These are phyloP conservation scores for Anniella stebbinsi DNA, from an alignment of 2,797 vertebrate species.

Conservation along the genomic window DNA sequence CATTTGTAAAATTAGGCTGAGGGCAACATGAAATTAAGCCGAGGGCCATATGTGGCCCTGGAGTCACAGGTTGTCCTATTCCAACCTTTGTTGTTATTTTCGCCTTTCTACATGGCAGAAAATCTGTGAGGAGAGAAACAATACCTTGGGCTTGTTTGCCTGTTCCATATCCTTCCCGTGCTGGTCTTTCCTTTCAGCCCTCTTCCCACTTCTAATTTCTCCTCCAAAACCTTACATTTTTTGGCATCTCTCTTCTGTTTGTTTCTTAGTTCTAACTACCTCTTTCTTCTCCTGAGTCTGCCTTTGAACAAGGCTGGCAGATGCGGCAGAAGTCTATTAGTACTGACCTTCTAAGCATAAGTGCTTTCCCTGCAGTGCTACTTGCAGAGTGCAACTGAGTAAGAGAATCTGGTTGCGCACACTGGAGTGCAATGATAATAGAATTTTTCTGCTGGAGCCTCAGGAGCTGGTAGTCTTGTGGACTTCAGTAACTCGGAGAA, in stretches of 20 bases:
- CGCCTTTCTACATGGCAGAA: background rate
- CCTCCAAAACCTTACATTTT: background rate
- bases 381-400: constrained; percentile 19
- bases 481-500: constrained; percentile 5
- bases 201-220: background rate
- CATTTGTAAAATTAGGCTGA: no score
- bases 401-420: constrained; percentile 26
- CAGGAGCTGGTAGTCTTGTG: constrained; percentile 18
- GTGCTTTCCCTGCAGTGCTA: constrained; percentile 27
- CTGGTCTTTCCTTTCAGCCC: background rate
- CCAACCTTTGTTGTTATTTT: background rate
- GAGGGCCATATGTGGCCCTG: no score
- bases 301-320: constrained; percentile 17
- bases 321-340: constrained; percentile 34
- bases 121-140: background rate
- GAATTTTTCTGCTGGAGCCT: constrained; percentile 23
- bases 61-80: no score
- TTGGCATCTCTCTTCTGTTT: constrained; percentile 1
- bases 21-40: no score
- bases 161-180: background rate
- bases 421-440: constrained; percentile 27
- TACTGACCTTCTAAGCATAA: constrained; percentile 37
- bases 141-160: background rate
- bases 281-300: constrained; percentile 8
- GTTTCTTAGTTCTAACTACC: background rate